Evolutionary conservation across 2,797 vertebrate genomes (phyloP).

Genomic region (Ctenopoma multispine): DNA sequence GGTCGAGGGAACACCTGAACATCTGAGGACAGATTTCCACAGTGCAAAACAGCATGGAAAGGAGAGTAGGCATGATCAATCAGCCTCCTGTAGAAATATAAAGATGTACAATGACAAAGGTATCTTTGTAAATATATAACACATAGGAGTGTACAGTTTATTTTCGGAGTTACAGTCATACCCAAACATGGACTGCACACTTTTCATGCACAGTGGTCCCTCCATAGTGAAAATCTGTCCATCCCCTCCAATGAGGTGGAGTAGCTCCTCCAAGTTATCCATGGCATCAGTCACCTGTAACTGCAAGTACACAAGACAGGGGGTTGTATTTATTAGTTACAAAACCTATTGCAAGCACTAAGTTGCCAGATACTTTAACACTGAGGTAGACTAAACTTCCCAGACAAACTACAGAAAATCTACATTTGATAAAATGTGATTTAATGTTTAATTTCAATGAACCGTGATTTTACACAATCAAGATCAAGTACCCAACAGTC

Average conservation of each 20-base stretch:
- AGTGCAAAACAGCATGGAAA: conserved; percentile 96
- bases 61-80: conserved; percentile 96
- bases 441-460: too few species aligned
- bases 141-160: background rate
- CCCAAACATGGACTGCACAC: conserved; percentile 99
- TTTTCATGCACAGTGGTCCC: conserved; percentile 95
- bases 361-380: conserved; percentile 1
- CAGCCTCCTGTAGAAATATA: conserved; percentile 87
- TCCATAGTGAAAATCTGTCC: conserved; percentile 98
- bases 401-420: too few species aligned
- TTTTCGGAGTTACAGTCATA: conserved; percentile 68
- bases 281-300: conserved; percentile 93
- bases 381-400: background rate
- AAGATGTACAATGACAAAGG: conserved; percentile 1
- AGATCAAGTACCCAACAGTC: too few species aligned
- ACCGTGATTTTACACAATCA: too few species aligned
- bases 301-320: conserved; percentile 73
- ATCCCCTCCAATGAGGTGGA: conserved; percentile 93
- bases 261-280: conserved; percentile 93
- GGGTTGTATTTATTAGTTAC: background rate
- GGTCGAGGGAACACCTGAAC: conserved; percentile 98
- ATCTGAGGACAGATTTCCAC: conserved; percentile 95
- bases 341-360: background rate
- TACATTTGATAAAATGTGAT: too few species aligned
- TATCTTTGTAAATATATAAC: background rate